Percentiles rank a stretch among this genome's conserved stretches.
phyloP scores from a whole-genome alignment of 2,888 invertebrate species.

The Ephialtes manifestator region DNA sequence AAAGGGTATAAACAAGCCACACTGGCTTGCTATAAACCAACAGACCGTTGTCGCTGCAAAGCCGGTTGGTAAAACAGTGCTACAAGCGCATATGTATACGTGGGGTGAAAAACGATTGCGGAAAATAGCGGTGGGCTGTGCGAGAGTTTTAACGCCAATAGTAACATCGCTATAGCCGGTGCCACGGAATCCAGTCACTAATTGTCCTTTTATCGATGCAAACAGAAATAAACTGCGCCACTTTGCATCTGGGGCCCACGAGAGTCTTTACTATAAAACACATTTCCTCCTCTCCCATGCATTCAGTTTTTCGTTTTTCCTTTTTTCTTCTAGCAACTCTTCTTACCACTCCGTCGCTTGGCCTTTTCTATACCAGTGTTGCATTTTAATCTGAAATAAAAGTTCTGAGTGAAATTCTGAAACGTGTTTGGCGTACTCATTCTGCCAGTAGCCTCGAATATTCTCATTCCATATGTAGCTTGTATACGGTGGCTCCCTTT shows the following conservation, averaged over 20 bases:
- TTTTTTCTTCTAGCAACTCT: slow-evolving; percentile 19
- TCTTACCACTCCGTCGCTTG: slow-evolving; percentile 2
- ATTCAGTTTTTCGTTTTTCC: not conserved
- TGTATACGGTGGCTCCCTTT: slow-evolving; percentile 23
- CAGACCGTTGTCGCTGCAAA: slow-evolving; percentile 19
- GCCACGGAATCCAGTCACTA: slow-evolving; percentile 56
- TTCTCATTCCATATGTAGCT: slow-evolving; percentile 29
- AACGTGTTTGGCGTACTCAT: slow-evolving; percentile 44
- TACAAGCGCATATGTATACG: not conserved
- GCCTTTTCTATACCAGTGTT: slow-evolving; percentile 19
- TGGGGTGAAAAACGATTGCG: slow-evolving; percentile 44
- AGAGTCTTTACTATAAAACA: slow-evolving; percentile 30
- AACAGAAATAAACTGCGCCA: slow-evolving; percentile 59
- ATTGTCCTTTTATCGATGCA: slow-evolving; percentile 66
- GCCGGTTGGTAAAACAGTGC: not conserved
- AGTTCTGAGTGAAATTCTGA: slow-evolving; percentile 54
- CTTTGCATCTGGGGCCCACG: slow-evolving; percentile 51
- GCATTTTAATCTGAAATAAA: slow-evolving; percentile 57
- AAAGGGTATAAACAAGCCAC: slow-evolving; percentile 10
- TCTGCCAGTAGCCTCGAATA: slow-evolving; percentile 27
- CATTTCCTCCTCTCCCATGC: not conserved
- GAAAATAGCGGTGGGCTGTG: slow-evolving; percentile 37
- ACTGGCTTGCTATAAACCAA: slow-evolving; percentile 26
- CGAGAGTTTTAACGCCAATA: slow-evolving; percentile 35
- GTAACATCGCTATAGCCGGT: slow-evolving; percentile 17